Conservation (phyloP, 2,797 vertebrate species). For the Etheostoma perlongum region DNA sequence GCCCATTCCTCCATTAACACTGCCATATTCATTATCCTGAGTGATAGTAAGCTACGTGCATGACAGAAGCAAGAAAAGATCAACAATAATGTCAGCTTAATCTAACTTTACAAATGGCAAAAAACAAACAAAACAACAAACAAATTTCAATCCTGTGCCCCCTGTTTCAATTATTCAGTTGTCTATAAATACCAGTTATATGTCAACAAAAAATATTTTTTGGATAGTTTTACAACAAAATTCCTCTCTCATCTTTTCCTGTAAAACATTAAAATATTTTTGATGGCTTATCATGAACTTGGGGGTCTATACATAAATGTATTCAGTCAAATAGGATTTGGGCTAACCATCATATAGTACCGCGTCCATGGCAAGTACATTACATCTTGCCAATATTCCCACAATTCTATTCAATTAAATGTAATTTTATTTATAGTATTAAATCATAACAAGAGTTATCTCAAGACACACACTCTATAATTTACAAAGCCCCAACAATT, state of each 20-base stretch:
- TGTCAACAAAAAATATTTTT: background rate
- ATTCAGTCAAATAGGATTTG: background rate
- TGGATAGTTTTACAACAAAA: background rate
- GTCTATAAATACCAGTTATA: background rate
- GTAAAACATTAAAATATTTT: background rate
- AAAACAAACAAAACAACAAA: background rate
- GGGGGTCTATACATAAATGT: background rate
- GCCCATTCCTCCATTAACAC: background rate
- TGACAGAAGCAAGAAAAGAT: background rate
- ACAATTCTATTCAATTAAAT: background rate
- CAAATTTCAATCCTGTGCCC: background rate
- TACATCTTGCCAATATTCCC: background rate
- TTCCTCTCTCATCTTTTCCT: background rate
- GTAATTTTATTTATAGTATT: no score
- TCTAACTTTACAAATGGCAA: background rate
- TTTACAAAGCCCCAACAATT: no score
- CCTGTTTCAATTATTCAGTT: background rate
- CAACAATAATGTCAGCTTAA: background rate
- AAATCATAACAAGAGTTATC: no score
- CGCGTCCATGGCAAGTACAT: background rate
- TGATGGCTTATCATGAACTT: background rate
- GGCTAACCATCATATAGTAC: background rate
- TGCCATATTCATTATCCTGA: background rate
- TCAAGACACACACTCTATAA: no score
- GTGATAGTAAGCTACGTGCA: background rate